Evolutionary conservation across 2,888 invertebrate species (phyloP).

Genomic region (Entomobrya proxima): DNA sequence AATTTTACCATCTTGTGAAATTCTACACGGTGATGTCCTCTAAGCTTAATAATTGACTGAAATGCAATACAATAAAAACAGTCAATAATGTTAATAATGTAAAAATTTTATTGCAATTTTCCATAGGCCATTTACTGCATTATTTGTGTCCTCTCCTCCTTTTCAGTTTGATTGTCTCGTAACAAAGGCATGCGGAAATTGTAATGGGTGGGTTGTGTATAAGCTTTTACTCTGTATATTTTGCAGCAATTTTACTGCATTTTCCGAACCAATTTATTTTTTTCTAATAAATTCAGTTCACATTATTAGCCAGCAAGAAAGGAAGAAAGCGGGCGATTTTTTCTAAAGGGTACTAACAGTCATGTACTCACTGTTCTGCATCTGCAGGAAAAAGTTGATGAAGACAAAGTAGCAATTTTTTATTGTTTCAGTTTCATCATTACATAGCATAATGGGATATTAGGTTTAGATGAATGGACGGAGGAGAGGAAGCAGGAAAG

Average conservation of each 20-base stretch:
- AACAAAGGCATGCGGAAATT: constrained; percentile 31
- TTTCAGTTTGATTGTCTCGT: not conserved
- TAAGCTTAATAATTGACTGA: too few relatives aligned
- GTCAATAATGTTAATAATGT: constrained; percentile 26
- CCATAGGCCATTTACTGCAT: constrained; percentile 20
- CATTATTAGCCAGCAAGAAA: constrained; percentile 22
- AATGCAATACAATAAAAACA: not conserved
- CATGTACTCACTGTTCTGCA: not conserved
- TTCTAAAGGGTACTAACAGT: too few relatives aligned
- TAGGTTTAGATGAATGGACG: not conserved
- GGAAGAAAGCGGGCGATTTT: too few relatives aligned
- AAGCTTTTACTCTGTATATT: too few relatives aligned
- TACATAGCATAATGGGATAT: not conserved
- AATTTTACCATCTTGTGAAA: not conserved
- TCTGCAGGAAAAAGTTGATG: not conserved
- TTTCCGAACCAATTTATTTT: constrained; percentile 17
- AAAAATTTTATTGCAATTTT: constrained; percentile 27
- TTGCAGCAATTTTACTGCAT: not conserved
- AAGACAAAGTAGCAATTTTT: constrained; percentile 31
- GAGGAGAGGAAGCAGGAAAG: not conserved
- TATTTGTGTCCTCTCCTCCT: not conserved
- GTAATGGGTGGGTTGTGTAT: not conserved
- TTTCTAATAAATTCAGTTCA: not conserved
- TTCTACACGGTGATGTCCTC: not conserved
- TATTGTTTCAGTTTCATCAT: not conserved